Conservation (phyloP, 92 coral and sea anemone species). For the Umimayanthus chanpuru region DNA sequence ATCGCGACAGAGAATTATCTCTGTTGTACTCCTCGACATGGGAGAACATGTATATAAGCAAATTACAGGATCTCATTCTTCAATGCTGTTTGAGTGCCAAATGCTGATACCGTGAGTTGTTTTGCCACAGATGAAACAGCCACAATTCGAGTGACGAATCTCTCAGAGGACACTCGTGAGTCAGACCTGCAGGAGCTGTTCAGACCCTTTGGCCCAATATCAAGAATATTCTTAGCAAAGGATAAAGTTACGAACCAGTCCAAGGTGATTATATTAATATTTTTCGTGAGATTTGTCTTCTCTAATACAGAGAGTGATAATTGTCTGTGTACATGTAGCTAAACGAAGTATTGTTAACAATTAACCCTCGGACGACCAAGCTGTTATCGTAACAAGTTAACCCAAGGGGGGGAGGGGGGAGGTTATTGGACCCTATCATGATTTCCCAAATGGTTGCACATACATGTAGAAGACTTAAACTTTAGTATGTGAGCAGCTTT, state of each 20-base stretch:
- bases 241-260: conserved; percentile 93
- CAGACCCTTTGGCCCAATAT: conserved; percentile 96
- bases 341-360: too few relatives aligned
- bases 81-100: not conserved
- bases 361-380: too few relatives aligned
- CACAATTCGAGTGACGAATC: conserved; percentile 93
- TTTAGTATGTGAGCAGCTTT: too few relatives aligned
- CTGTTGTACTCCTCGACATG: too few relatives aligned
- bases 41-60: too few relatives aligned
- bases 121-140: conserved; percentile 85
- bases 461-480: too few relatives aligned
- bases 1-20: too few relatives aligned
- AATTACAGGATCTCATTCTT: not conserved
- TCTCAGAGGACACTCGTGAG: conserved; percentile 94
- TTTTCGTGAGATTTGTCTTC: too few relatives aligned
- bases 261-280: conserved; percentile 58
- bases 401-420: too few relatives aligned
- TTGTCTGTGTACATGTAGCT: not conserved
- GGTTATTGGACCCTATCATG: too few relatives aligned
- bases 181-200: conserved; percentile 84
- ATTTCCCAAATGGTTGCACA: too few relatives aligned
- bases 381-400: too few relatives aligned
- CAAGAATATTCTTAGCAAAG: conserved; percentile 95
- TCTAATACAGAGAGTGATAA: not conserved
- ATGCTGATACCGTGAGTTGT: not conserved